Conservation (phyloP, 2,797 vertebrate species). For the Hydrophis major region DNA sequence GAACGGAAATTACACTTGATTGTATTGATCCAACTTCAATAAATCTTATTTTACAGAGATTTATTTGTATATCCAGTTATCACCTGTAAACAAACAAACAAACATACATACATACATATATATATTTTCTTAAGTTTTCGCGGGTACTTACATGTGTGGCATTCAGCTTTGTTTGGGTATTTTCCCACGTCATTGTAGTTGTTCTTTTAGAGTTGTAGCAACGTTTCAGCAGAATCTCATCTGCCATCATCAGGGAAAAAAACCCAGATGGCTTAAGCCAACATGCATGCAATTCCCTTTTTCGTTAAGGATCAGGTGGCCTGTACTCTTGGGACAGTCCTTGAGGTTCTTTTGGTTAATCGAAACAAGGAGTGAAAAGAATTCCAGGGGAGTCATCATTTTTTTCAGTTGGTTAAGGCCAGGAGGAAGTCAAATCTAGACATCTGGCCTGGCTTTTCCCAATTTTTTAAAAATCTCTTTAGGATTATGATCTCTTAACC, state of each 20-base stretch:
- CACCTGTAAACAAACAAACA: background rate
- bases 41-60: conserved; percentile 81
- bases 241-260: too few relatives aligned
- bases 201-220: too few relatives aligned
- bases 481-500: background rate
- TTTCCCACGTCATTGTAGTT: too few relatives aligned
- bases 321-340: background rate
- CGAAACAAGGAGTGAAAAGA: background rate
- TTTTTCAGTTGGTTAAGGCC: background rate
- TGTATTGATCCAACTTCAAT: conserved; percentile 93
- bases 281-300: background rate
- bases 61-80: background rate
- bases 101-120: too few relatives aligned
- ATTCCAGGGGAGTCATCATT: background rate
- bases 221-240: too few relatives aligned
- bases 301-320: background rate
- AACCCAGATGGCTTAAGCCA: background rate
- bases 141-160: too few relatives aligned
- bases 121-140: too few relatives aligned
- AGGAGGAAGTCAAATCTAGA: background rate
- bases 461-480: background rate
- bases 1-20: conserved; percentile 90
- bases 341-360: background rate
- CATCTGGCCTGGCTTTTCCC: background rate
- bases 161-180: too few relatives aligned